phyloP scores from a whole-genome alignment of 2,797 vertebrate species.

The Acanthopagrus latus region DNA sequence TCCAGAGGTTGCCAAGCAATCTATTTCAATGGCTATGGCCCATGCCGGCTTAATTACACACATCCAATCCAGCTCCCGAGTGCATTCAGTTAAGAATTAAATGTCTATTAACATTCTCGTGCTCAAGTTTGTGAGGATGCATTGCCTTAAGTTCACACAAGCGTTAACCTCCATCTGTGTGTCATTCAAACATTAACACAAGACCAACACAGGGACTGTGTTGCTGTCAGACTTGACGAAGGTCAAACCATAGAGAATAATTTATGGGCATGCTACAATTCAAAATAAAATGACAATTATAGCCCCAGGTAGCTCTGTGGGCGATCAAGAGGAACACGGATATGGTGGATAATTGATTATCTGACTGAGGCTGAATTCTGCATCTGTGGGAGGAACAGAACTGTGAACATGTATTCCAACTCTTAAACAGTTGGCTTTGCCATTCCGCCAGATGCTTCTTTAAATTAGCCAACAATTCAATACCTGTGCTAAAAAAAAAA shows the following conservation, averaged over 20 bases:
- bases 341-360: constrained; percentile 44
- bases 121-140: constrained; percentile 1
- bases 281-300: constrained; percentile 53
- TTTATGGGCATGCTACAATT: constrained; percentile 27
- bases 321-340: constrained; percentile 34
- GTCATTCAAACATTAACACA: constrained; percentile 13
- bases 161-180: background rate
- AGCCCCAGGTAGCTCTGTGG: constrained; percentile 44
- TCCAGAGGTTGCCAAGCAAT: constrained; percentile 27
- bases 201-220: constrained; percentile 10
- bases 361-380: constrained; percentile 30
- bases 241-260: constrained; percentile 42
- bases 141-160: background rate
- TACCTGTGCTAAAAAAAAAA: background rate
- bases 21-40: constrained; percentile 7
- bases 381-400: constrained; percentile 1
- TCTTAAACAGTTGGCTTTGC: background rate
- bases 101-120: constrained; percentile 1
- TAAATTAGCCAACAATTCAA: background rate
- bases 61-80: constrained; percentile 23
- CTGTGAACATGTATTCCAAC: background rate
- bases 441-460: background rate
- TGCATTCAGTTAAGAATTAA: constrained; percentile 1
- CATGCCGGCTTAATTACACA: constrained; percentile 20
- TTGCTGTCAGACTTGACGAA: constrained; percentile 21